Evolutionary conservation across 2,888 invertebrate genomes (phyloP).

Genomic region (Agrochola circellaris): DNA sequence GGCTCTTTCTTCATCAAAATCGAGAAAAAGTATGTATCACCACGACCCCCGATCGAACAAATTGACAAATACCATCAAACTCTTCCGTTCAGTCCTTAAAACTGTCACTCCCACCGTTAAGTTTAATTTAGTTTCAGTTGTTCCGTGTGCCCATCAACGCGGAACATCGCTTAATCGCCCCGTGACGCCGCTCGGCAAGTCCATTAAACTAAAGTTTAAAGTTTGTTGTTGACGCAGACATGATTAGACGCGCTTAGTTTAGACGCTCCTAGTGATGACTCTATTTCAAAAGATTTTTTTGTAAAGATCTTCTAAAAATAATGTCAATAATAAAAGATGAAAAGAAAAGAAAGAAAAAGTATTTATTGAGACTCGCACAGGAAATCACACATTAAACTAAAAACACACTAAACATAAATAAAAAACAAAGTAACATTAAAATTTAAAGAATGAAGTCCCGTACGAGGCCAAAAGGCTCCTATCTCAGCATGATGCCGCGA

Average conservation of each 20-base stretch:
- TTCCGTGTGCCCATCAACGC: slow-evolving; percentile 49
- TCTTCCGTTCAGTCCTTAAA: slow-evolving; percentile 16
- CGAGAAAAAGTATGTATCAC: neutral
- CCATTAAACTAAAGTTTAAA: slow-evolving; percentile 64
- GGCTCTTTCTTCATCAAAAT: neutral
- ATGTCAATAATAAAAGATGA: neutral
- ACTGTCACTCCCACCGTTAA: slow-evolving; percentile 39
- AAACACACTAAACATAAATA: too few species aligned
- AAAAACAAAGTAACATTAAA: too few species aligned
- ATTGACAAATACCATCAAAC: slow-evolving; percentile 44
- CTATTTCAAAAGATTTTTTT: slow-evolving; percentile 5
- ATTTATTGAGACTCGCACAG: too few species aligned
- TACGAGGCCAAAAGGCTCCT: too few species aligned
- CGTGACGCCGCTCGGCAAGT: slow-evolving; percentile 48
- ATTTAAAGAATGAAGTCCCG: too few species aligned
- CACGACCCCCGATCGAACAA: slow-evolving; percentile 11
- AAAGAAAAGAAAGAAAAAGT: too few species aligned
- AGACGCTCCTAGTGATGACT: slow-evolving; percentile 29
- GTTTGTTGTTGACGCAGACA: slow-evolving; percentile 56
- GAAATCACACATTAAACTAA: too few species aligned
- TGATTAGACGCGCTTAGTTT: slow-evolving; percentile 52
- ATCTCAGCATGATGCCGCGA: too few species aligned
- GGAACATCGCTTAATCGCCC: slow-evolving; percentile 59
- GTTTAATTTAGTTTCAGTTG: slow-evolving; percentile 61
- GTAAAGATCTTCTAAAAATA: neutral